Conservation (phyloP, 64 coral and sea anemone genomes). For the Porites lutea region DNA sequence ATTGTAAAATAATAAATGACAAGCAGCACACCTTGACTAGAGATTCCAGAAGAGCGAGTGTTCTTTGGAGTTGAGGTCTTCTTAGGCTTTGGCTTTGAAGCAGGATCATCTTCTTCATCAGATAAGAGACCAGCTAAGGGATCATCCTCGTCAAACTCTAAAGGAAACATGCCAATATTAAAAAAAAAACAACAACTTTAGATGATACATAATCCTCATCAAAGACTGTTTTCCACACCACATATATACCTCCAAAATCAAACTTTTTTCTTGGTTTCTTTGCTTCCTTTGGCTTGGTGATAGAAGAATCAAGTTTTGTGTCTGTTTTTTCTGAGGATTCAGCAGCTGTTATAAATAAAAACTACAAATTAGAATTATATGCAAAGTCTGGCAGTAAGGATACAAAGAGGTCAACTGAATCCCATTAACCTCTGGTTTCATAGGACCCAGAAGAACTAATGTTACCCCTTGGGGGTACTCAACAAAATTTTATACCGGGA, state of each 20-base stretch:
- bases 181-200: background rate
- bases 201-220: no score
- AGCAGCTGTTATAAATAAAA: slow-evolving; percentile 2
- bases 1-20: no score
- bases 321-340: background rate
- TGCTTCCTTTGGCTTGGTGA: background rate
- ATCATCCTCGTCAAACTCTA: slow-evolving; percentile 96
- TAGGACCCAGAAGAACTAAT: no score
- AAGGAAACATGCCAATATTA: background rate
- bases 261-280: slow-evolving; percentile 68
- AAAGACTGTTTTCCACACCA: no score
- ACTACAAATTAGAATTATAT: no score
- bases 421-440: no score
- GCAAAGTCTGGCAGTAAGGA: no score
- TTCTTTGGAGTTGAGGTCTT: slow-evolving; percentile 48
- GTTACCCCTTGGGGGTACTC: no score
- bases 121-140: slow-evolving; percentile 93
- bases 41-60: background rate
- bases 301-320: background rate
- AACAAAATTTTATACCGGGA: no score
- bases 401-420: no score
- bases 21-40: slow-evolving; percentile 15
- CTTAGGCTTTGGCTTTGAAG: slow-evolving; percentile 64
- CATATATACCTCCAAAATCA: slow-evolving; percentile 73
- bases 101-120: slow-evolving; percentile 73